phyloP scores from a whole-genome alignment of 2,113 vertebrate species.

The Empidonax traillii region DNA sequence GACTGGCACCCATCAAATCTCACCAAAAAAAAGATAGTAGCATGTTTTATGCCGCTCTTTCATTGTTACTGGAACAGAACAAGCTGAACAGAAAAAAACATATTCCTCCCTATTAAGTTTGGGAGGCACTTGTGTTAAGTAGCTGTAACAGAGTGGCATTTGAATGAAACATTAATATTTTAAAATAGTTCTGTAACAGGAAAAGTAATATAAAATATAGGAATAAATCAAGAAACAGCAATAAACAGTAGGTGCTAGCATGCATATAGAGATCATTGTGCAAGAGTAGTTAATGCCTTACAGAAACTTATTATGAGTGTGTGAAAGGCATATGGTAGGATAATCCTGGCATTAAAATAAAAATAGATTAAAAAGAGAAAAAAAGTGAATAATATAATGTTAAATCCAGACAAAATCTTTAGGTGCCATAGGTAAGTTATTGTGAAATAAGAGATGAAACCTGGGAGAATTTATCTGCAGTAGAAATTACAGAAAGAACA shows the following conservation, averaged over 20 bases:
- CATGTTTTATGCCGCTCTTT: neutral
- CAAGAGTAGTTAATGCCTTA: neutral
- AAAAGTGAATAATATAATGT: neutral
- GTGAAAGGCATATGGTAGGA: neutral
- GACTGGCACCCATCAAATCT: neutral
- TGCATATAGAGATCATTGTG: neutral
- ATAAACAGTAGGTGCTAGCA: neutral
- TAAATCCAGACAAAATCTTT: slow-evolving; percentile 35
- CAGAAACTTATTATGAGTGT: neutral
- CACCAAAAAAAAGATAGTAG: neutral
- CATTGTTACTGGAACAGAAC: neutral
- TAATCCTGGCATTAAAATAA: slow-evolving; percentile 36
- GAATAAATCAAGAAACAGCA: slow-evolving; percentile 5
- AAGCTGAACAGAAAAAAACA: neutral
- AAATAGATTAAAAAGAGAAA: slow-evolving; percentile 21
- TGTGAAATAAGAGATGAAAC: slow-evolving; percentile 50
- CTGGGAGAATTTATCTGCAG: slow-evolving; percentile 43
- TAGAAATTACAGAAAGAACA: slow-evolving; percentile 49
- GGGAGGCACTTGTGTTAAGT: neutral
- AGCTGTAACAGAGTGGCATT: neutral
- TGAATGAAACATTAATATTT: neutral
- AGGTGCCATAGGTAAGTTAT: slow-evolving; percentile 36
- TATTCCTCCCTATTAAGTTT: neutral
- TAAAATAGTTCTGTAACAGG: neutral
- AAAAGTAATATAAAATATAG: neutral